phyloP scores from a whole-genome alignment of 2,888 invertebrate species.

The Heterodera filipjevi region DNA sequence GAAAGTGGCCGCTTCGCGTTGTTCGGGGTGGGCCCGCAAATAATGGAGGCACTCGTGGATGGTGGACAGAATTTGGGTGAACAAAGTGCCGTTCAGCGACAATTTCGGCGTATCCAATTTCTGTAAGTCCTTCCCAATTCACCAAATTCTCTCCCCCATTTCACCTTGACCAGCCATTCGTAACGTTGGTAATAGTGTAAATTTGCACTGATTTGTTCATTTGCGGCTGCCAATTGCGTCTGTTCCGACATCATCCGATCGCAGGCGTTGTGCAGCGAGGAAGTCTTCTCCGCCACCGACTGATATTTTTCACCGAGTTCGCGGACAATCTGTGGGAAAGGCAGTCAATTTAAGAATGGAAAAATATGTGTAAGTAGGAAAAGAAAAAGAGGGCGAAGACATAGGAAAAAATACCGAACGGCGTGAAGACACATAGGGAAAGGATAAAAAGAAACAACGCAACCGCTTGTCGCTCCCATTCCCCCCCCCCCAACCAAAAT shows the following conservation, averaged over 20 bases:
- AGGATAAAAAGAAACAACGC: too few species aligned
- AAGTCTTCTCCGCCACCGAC: slow-evolving; percentile 59
- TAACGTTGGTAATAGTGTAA: slow-evolving; percentile 63
- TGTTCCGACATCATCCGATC: slow-evolving; percentile 62
- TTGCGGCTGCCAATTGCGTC: slow-evolving; percentile 58
- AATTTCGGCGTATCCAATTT: slow-evolving; percentile 55
- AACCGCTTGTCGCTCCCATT: too few species aligned
- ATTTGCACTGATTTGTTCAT: slow-evolving; percentile 62
- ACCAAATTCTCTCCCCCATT: not conserved
- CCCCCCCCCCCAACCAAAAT: too few species aligned
- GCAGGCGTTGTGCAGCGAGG: slow-evolving; percentile 62
- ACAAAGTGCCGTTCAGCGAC: slow-evolving; percentile 58
- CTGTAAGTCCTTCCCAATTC: slow-evolving; percentile 35
- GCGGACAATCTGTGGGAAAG: slow-evolving; percentile 49
- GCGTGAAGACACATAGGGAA: too few species aligned
- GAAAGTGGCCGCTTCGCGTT: slow-evolving; percentile 54
- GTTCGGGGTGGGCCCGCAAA: slow-evolving; percentile 56
- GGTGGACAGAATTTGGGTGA: slow-evolving; percentile 60
- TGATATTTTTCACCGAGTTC: slow-evolving; percentile 53
- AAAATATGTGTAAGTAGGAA: not conserved
- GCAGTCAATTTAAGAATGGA: not conserved
- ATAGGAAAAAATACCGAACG: too few species aligned
- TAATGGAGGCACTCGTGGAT: slow-evolving; percentile 61
- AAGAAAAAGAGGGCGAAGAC: too few species aligned
- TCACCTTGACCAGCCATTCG: slow-evolving; percentile 60